Evolutionary conservation across 2,797 vertebrate genomes (phyloP), one percentile per base, ranked within the genome.

Genomic region (Australoheros facetus): DNA sequence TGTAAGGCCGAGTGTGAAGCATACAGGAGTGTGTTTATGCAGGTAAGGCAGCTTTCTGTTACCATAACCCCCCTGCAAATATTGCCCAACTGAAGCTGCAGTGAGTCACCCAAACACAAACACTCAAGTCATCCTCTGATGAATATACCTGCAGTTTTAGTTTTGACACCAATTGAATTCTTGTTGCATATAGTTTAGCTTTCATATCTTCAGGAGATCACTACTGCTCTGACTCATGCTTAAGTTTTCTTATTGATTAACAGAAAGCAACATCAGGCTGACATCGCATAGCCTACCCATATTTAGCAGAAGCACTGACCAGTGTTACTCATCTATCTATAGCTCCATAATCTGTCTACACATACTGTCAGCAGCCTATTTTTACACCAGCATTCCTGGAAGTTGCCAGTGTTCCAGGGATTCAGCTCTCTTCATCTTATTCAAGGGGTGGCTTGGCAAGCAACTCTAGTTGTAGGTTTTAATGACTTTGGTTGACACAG

Each of bases 1-100:
- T 75, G 55, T 86, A 84, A 69, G 79, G 59, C 59, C 5, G 56
- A 77, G 82, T 76, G 78, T 72, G 62, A 70, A 80, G 72, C 12
- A 53, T 71, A 76, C 51, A 13, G 79, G 73, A 60, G 66, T 82
- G 82, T 93, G 87, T 90, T 90, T 86, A 79, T 85, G 83, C 26
- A 79, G 85, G 86, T 90, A 87, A 83, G 84, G 78, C 86, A 82
- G 83, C 83, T 75, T 83, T 86, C 87, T 92, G 93, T 93, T 91
- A 88, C 90, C 89, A 91, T 90, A 94, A 87, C 86, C 92, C 88
- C 88, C 88, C 87, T 87, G 84, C 90, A 94, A 95, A 94, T 94
- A 93, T 94, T 93, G 90, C 92, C 91, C 10, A 17, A 90, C 72
- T 82, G 86, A 92, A 83, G 85, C 87, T 84, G 85, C 92, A 90